These are phyloP conservation scores for Chrysomallon squamiferum DNA, from an alignment of 1,140 invertebrate genomes.

Conservation along the genomic window DNA sequence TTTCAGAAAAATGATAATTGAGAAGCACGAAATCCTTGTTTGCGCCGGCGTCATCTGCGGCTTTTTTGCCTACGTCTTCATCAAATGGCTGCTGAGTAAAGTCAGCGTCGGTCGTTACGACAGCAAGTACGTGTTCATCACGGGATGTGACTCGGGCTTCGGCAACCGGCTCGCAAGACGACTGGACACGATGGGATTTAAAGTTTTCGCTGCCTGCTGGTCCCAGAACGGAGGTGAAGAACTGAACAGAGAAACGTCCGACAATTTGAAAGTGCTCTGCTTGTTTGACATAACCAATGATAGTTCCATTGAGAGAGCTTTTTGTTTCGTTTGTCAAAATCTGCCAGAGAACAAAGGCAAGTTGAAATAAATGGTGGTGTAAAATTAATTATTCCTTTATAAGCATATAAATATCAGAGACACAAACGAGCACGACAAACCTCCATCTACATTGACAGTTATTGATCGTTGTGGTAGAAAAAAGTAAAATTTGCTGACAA, in stretches of 20 bases:
- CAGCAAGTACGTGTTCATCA: constrained; percentile 55
- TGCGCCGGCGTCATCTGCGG: not conserved
- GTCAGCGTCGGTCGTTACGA: constrained; percentile 2
- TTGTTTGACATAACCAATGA: constrained; percentile 21
- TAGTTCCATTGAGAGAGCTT: not conserved
- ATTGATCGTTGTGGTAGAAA: too few species aligned
- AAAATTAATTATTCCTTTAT: too few species aligned
- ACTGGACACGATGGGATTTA: constrained; percentile 43
- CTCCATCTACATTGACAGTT: too few species aligned
- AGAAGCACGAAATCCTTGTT: too few species aligned
- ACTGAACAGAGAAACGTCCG: constrained; percentile 3
- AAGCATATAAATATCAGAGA: too few species aligned
- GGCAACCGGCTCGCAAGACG: constrained; percentile 57
- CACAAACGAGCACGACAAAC: too few species aligned
- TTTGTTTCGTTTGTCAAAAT: not conserved
- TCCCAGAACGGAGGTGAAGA: constrained; percentile 24
- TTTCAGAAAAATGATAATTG: too few species aligned
- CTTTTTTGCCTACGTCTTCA: not conserved
- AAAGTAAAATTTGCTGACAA: too few species aligned
- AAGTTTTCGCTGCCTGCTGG: constrained; percentile 63
- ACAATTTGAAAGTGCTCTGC: constrained; percentile 9
- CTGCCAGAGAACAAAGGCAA: not conserved
- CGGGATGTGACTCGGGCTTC: constrained; percentile 66
- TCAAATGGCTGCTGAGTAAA: constrained; percentile 4
- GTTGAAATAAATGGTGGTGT: not conserved